Percentiles rank a stretch among this genome's conserved stretches.
These are phyloP conservation scores for Onychorhynchus coronatus DNA, from an alignment of 2,113 vertebrate genomes.

Conservation along the genomic window DNA sequence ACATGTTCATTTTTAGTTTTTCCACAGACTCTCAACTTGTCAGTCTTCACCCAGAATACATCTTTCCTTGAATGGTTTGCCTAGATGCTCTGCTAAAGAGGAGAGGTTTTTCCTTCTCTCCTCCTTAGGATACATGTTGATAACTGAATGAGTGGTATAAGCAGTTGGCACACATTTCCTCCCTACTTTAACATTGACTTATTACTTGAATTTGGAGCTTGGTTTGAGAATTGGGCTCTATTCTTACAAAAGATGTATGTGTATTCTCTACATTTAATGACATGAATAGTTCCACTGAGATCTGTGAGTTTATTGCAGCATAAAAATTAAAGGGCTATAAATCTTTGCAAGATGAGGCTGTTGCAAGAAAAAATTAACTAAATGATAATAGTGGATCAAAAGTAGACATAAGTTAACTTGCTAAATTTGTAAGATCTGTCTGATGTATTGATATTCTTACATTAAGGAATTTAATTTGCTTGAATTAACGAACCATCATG, in stretches of 20 bases:
- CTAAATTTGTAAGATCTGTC: neutral
- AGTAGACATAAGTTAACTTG: neutral
- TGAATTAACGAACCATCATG: neutral
- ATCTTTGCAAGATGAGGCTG: neutral
- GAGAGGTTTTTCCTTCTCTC: neutral
- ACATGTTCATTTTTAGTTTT: neutral
- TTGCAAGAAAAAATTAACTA: neutral
- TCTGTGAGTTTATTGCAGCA: neutral
- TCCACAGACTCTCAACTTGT: neutral
- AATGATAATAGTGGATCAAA: neutral
- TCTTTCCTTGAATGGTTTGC: neutral
- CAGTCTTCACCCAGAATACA: neutral
- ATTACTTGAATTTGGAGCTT: neutral
- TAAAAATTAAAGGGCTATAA: constrained; percentile 14
- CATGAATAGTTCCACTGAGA: neutral
- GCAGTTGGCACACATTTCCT: neutral
- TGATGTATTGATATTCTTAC: neutral
- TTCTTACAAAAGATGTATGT: neutral
- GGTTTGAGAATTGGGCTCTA: neutral
- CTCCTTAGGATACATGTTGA: neutral
- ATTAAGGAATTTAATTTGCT: neutral
- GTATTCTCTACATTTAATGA: neutral
- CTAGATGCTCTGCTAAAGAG: neutral
- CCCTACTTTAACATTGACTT: neutral
- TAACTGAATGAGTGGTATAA: neutral